Evolutionary conservation across 2,797 vertebrate species (phyloP).

Genomic region (Anguilla megastoma): DNA sequence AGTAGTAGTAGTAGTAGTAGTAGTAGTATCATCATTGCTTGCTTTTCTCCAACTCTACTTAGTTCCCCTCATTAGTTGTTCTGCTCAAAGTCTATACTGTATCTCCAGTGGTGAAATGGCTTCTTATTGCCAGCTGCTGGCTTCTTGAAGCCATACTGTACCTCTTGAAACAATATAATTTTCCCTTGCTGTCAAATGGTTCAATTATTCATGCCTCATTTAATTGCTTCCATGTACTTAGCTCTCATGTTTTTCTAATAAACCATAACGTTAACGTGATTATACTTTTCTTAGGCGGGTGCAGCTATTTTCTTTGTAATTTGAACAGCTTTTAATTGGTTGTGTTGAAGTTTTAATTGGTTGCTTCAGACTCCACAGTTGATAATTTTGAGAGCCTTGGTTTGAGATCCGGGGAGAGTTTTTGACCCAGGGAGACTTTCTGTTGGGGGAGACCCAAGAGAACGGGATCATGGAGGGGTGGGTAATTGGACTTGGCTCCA

Average conservation of each 20-base stretch:
- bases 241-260: slow-evolving; percentile 1
- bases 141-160: neutral
- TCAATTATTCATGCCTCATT: slow-evolving; percentile 18
- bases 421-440: neutral
- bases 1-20: too few relatives aligned
- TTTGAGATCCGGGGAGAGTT: neutral
- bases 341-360: slow-evolving; percentile 2
- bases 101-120: neutral
- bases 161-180: neutral
- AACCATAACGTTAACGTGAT: neutral
- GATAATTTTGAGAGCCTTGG: neutral
- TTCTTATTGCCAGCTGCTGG: neutral
- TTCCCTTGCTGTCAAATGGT: neutral
- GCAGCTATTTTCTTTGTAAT: neutral
- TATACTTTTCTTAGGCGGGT: neutral
- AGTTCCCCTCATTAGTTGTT: too few relatives aligned
- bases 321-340: neutral
- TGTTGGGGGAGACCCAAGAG: neutral
- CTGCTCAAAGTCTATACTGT: neutral
- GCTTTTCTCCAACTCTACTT: too few relatives aligned
- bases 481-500: neutral
- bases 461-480: neutral
- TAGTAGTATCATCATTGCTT: too few relatives aligned
- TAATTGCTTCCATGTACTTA: neutral
- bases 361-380: neutral